A percentile compares a stretch with the other conserved stretches of the same genome.
Evolutionary conservation across 2,888 invertebrate genomes (phyloP).

Genomic region (Dioctria linearis): DNA sequence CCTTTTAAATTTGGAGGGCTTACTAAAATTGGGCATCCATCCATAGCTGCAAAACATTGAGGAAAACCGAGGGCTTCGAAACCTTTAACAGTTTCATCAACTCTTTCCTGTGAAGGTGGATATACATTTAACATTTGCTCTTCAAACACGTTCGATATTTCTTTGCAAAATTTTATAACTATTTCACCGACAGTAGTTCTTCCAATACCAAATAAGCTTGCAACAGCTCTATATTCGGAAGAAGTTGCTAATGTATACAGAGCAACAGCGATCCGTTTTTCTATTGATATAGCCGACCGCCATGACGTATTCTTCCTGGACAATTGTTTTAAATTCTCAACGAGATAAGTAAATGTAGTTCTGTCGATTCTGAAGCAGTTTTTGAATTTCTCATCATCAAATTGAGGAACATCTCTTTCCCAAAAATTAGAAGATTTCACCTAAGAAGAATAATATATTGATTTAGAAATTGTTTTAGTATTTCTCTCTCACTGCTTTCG

Average conservation of each 20-base stretch:
- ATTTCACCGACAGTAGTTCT: slow-evolving; percentile 55
- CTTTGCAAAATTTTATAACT: slow-evolving; percentile 12
- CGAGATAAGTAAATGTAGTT: background rate
- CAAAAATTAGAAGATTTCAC: too few relatives aligned
- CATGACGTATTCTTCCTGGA: background rate
- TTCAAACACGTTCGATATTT: background rate
- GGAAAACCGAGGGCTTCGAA: slow-evolving; percentile 34
- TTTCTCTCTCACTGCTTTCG: too few relatives aligned
- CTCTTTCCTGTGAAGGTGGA: slow-evolving; percentile 13
- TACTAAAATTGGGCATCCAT: slow-evolving; percentile 41
- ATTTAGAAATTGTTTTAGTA: too few relatives aligned
- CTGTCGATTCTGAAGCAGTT: slow-evolving; percentile 13
- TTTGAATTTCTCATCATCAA: slow-evolving; percentile 17
- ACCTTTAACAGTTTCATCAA: slow-evolving; percentile 18
- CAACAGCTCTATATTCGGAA: slow-evolving; percentile 37
- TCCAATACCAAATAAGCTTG: slow-evolving; percentile 54
- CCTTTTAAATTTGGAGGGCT: slow-evolving; percentile 36
- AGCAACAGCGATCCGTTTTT: slow-evolving; percentile 42
- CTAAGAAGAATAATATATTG: too few relatives aligned
- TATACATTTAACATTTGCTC: background rate
- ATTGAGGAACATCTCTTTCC: slow-evolving; percentile 12
- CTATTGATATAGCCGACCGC: slow-evolving; percentile 12
- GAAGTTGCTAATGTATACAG: slow-evolving; percentile 51
- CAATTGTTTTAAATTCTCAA: background rate
- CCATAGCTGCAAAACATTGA: slow-evolving; percentile 14